Conservation (phyloP, 92 coral and sea anemone genomes). For the Ricordea florida region DNA sequence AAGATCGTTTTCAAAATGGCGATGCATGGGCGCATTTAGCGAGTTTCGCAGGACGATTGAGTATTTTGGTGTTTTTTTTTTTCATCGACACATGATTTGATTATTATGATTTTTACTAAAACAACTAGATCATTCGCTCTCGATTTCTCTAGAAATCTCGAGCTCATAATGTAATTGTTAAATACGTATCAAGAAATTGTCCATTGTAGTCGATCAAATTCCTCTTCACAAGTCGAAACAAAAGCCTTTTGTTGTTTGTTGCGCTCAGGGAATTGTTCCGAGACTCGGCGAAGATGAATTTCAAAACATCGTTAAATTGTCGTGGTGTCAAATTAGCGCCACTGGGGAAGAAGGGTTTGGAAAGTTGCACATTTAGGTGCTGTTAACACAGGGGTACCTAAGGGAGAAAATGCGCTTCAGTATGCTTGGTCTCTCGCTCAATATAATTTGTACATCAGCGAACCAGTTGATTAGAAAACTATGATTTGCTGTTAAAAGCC, state of each 20-base stretch:
- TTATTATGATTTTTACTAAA: too few relatives aligned
- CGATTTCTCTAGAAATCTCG: too few relatives aligned
- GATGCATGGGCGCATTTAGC: too few relatives aligned
- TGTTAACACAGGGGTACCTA: constrained; percentile 7
- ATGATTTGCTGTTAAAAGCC: constrained; percentile 1
- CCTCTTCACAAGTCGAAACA: background rate
- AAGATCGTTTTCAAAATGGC: too few relatives aligned
- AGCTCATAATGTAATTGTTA: too few relatives aligned
- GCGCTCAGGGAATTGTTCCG: background rate
- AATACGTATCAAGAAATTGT: too few relatives aligned
- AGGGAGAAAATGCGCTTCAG: constrained; percentile 8
- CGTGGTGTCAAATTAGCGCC: constrained; percentile 4
- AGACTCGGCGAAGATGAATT: background rate
- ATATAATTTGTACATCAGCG: background rate
- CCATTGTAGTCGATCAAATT: too few relatives aligned
- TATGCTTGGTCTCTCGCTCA: constrained; percentile 3
- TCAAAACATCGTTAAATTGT: background rate
- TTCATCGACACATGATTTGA: too few relatives aligned
- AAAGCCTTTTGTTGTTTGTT: background rate
- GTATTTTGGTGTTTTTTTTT: too few relatives aligned
- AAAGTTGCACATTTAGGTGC: constrained; percentile 2
- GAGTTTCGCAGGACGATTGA: too few relatives aligned
- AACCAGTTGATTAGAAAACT: background rate
- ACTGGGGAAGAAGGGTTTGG: constrained; percentile 3
- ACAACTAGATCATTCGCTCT: too few relatives aligned